These are phyloP conservation scores for Oreonectes daqikongensis DNA, from an alignment of 2,797 vertebrate genomes.

Conservation along the genomic window DNA sequence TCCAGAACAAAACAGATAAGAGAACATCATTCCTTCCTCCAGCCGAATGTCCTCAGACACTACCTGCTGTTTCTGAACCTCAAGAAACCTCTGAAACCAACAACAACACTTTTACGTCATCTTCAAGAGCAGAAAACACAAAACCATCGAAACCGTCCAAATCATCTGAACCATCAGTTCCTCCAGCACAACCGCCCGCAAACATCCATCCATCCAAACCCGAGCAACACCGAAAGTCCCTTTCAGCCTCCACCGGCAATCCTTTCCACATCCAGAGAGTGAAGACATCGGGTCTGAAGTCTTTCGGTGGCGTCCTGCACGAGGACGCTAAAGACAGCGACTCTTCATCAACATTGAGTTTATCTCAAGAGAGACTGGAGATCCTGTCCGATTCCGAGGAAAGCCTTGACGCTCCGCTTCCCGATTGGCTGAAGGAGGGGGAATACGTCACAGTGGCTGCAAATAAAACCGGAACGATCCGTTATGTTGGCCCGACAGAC, in stretches of 20 bases:
- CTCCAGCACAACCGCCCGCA: conserved; percentile 22
- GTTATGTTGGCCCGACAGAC: conserved; percentile 85
- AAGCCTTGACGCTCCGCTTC: conserved; percentile 70
- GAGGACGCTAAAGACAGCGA: conserved; percentile 53
- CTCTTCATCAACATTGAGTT: conserved; percentile 62
- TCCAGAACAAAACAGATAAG: no score
- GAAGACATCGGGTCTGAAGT: conserved; percentile 76
- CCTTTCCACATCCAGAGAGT: conserved; percentile 80
- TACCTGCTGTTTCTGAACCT: no score
- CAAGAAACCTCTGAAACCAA: neutral
- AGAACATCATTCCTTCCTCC: no score
- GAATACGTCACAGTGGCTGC: conserved; percentile 84
- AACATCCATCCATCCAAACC: neutral
- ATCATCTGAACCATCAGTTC: neutral
- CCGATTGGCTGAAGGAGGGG: conserved; percentile 90
- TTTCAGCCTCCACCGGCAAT: conserved; percentile 48
- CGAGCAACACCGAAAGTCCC: conserved; percentile 5
- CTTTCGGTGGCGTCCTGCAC: conserved; percentile 71
- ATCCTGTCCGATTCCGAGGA: conserved; percentile 81
- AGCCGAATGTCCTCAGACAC: neutral
- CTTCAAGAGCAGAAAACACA: neutral
- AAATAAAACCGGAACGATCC: conserved; percentile 84
- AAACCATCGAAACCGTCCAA: conserved; percentile 3
- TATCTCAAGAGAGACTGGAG: conserved; percentile 75
- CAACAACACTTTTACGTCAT: neutral